These are phyloP conservation scores for Telenomus remus DNA, from an alignment of 1,140 invertebrate species.

Conservation along the genomic window DNA sequence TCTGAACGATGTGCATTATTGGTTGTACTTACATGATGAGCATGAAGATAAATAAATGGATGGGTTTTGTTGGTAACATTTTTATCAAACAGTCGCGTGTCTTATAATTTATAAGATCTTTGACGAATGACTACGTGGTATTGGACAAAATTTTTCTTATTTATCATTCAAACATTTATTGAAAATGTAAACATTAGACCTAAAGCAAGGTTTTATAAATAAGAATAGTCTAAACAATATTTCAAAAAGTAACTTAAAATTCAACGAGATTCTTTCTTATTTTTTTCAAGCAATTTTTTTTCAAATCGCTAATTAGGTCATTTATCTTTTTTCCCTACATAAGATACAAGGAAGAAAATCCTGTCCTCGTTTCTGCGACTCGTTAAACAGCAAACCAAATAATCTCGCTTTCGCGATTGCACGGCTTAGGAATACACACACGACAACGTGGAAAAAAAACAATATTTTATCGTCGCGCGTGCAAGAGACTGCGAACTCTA, in stretches of 20 bases:
- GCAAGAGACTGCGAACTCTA: slow-evolving; percentile 58
- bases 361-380: slow-evolving; percentile 21
- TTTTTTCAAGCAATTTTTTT: too few species aligned
- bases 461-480: slow-evolving; percentile 65
- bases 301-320: too few species aligned
- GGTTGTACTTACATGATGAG: slow-evolving; percentile 31
- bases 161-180: too few species aligned
- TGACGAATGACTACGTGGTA: background rate
- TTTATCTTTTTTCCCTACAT: too few species aligned
- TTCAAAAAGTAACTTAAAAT: too few species aligned
- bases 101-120: slow-evolving; percentile 4
- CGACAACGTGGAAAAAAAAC: slow-evolving; percentile 52
- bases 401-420: slow-evolving; percentile 44
- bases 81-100: slow-evolving; percentile 10
- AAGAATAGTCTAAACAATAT: too few species aligned
- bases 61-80: slow-evolving; percentile 15
- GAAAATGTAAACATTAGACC: too few species aligned
- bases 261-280: too few species aligned
- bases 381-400: slow-evolving; percentile 42
- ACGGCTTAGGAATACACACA: slow-evolving; percentile 27
- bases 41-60: slow-evolving; percentile 28
- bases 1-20: slow-evolving; percentile 27
- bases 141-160: too few species aligned
- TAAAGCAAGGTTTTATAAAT: too few species aligned
- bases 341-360: background rate